phyloP scores from a whole-genome alignment of 1,140 invertebrate species.

The Macrobrachium rosenbergii region DNA sequence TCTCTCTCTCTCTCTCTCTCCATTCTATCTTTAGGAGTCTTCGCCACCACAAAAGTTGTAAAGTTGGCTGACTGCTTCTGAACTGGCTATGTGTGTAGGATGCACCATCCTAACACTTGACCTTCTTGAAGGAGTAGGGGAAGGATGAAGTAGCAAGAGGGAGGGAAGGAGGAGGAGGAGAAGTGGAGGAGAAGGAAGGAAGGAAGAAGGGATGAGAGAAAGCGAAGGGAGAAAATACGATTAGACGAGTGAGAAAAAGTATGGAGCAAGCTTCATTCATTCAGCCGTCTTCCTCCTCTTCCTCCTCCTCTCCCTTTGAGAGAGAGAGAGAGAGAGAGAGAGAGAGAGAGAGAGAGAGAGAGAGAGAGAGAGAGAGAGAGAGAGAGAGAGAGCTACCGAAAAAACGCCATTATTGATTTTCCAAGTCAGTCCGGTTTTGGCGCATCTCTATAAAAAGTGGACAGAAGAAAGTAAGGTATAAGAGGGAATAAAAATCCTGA shows the following conservation, averaged over 20 bases:
- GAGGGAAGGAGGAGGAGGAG: background rate
- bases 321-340: background rate
- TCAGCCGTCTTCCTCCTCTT: too few relatives aligned
- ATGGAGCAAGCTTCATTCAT: too few relatives aligned
- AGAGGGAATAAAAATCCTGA: too few relatives aligned
- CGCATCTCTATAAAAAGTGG: too few relatives aligned
- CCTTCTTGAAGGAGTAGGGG: too few relatives aligned
- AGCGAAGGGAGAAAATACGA: background rate
- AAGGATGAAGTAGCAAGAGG: too few relatives aligned
- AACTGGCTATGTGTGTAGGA: too few relatives aligned
- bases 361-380: background rate
- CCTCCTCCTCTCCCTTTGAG: too few relatives aligned
- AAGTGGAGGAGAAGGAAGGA: background rate
- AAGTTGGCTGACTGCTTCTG: too few relatives aligned
- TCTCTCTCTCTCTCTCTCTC: conserved; percentile 19
- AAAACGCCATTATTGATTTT: background rate
- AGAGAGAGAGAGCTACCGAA: conserved; percentile 9
- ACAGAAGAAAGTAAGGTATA: too few relatives aligned
- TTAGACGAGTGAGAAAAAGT: background rate
- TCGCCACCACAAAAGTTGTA: background rate
- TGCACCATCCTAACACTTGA: too few relatives aligned
- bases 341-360: conserved; percentile 2
- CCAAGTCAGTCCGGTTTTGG: too few relatives aligned
- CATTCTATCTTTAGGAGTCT: background rate
- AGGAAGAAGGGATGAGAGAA: background rate